Evolutionary conservation across 1,140 invertebrate genomes (phyloP).

Genomic region (Monomorium pharaonis): DNA sequence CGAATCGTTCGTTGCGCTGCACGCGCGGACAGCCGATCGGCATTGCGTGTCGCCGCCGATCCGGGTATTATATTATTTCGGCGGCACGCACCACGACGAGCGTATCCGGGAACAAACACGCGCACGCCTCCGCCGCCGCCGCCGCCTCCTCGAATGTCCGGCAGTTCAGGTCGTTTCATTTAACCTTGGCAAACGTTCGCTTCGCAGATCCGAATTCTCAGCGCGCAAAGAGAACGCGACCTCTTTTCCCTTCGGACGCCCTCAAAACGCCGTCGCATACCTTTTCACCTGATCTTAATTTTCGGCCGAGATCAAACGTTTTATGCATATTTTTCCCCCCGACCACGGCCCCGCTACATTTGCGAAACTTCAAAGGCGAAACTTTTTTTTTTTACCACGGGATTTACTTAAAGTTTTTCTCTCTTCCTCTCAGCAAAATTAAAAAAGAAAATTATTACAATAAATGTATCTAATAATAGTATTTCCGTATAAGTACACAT

Average conservation of each 20-base stretch:
- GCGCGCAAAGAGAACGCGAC: neutral
- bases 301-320: neutral
- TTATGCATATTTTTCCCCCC: neutral
- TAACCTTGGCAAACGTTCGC: slow-evolving; percentile 29
- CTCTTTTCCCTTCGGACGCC: neutral
- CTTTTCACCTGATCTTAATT: neutral
- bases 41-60: slow-evolving; percentile 20
- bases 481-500: neutral
- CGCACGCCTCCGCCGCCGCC: too few relatives aligned
- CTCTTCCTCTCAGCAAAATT: neutral
- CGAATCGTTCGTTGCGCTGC: neutral
- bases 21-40: neutral
- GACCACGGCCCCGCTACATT: neutral
- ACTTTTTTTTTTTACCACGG: neutral
- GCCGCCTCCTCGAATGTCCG: slow-evolving; percentile 36
- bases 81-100: slow-evolving; percentile 1
- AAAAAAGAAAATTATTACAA: neutral
- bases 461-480: too few relatives aligned
- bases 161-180: slow-evolving; percentile 18
- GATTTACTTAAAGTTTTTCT: neutral
- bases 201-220: neutral
- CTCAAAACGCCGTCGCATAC: neutral
- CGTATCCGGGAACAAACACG: slow-evolving; percentile 37
- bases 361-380: neutral
- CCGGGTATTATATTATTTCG: slow-evolving; percentile 13